Evolutionary conservation across 2,888 invertebrate species (phyloP).

Genomic region (Limenitis camilla): DNA sequence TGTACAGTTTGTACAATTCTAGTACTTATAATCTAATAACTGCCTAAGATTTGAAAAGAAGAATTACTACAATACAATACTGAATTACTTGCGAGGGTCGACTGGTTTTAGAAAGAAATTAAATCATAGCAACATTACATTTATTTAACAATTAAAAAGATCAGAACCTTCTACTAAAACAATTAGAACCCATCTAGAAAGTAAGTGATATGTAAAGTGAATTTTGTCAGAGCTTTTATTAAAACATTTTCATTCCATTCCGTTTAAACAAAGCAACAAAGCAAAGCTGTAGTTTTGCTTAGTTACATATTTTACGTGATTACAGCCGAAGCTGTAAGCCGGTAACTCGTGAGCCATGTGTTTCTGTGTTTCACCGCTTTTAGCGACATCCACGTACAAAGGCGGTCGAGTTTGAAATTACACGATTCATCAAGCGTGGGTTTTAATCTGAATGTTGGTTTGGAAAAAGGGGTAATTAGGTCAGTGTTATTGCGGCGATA

Average conservation of each 20-base stretch:
- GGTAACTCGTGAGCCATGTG: neutral
- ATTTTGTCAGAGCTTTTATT: neutral
- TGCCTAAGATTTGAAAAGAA: no score
- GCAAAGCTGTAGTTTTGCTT: neutral
- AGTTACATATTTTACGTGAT: constrained; percentile 16
- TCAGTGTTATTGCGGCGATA: constrained; percentile 32
- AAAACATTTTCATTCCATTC: neutral
- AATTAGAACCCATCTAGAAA: no score
- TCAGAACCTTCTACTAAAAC: no score
- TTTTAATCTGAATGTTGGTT: constrained; percentile 55
- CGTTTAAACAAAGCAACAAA: neutral
- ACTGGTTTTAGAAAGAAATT: no score
- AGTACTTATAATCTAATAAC: no score
- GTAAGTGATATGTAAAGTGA: neutral
- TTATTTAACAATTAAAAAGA: no score
- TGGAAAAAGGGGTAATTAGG: constrained; percentile 57
- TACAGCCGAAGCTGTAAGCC: constrained; percentile 30
- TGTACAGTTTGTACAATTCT: no score
- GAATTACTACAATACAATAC: no score
- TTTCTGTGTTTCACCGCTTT: constrained; percentile 26
- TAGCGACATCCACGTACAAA: constrained; percentile 52
- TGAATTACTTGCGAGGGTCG: no score
- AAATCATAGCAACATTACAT: no score
- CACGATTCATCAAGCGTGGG: constrained; percentile 52
- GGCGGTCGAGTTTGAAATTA: constrained; percentile 53